Percentiles rank a stretch among this genome's conserved stretches.
These are phyloP conservation scores for Gymnobelideus leadbeateri DNA, from an alignment of 2,113 vertebrate genomes.

Conservation along the genomic window DNA sequence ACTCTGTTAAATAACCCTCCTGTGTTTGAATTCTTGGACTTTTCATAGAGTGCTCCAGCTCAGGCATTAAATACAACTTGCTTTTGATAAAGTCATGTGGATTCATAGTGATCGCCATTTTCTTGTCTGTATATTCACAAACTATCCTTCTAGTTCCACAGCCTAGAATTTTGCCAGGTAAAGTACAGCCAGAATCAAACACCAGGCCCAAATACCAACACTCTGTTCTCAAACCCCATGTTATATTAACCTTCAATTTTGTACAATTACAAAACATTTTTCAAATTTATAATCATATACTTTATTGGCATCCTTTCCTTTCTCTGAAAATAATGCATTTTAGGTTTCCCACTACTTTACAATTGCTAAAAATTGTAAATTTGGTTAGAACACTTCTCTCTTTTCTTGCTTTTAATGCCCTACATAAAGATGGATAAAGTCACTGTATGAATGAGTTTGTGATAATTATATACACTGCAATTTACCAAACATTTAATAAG, in stretches of 20 bases:
- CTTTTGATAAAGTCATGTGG: neutral
- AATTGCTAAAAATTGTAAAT: constrained; percentile 18
- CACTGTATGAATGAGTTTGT: neutral
- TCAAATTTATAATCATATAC: neutral
- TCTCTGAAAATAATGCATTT: constrained; percentile 9
- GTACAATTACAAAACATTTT: neutral
- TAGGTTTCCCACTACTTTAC: neutral
- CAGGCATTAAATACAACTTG: neutral
- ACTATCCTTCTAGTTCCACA: neutral
- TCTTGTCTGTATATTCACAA: neutral
- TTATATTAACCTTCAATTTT: constrained; percentile 11
- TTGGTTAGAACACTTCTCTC: neutral
- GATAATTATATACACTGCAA: neutral
- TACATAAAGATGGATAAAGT: constrained; percentile 13
- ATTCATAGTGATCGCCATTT: neutral
- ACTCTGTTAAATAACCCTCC: neutral
- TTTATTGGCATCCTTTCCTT: constrained; percentile 43
- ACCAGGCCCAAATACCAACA: neutral
- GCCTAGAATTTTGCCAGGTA: neutral
- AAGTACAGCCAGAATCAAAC: neutral
- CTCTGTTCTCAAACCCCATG: neutral
- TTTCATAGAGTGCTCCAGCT: neutral
- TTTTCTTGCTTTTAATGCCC: constrained; percentile 9
- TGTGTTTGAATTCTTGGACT: neutral
- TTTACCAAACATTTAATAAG: neutral